These are phyloP conservation scores for Scrobipalpa costella DNA, from an alignment of 2,888 invertebrate species.

Conservation along the genomic window DNA sequence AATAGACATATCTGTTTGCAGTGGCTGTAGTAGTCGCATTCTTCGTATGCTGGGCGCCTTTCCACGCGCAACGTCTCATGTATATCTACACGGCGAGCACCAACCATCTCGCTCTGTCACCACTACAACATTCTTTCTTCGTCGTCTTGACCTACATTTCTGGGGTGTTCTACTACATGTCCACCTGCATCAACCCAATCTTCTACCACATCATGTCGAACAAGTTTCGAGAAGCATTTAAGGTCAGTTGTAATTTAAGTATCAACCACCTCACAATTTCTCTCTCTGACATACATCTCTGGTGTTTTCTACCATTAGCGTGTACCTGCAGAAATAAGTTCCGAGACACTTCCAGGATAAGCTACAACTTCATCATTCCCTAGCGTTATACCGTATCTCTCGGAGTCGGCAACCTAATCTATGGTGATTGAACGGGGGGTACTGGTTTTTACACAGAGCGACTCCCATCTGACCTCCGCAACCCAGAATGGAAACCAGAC, in stretches of 20 bases:
- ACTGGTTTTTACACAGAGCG: too few species aligned
- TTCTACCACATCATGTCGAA: conserved; percentile 97
- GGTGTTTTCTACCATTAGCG: too few species aligned
- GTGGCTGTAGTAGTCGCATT: conserved; percentile 95
- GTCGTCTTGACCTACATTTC: conserved; percentile 89
- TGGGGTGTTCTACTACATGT: conserved; percentile 94
- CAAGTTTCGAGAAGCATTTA: conserved; percentile 95
- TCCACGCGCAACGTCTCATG: conserved; percentile 94
- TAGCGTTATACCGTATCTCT: too few species aligned
- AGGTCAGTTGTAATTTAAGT: conserved; percentile 77
- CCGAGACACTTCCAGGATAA: too few species aligned
- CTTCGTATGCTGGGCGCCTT: conserved; percentile 95
- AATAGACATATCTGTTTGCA: conserved; percentile 52
- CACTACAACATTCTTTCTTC: conserved; percentile 81
- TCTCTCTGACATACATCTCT: too few species aligned
- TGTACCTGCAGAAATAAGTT: too few species aligned
- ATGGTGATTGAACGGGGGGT: too few species aligned
- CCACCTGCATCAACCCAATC: conserved; percentile 95
- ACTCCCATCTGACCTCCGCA: too few species aligned
- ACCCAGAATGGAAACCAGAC: too few species aligned
- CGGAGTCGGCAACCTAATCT: too few species aligned
- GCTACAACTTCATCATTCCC: too few species aligned
- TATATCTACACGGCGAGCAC: conserved; percentile 85
- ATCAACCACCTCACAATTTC: too few species aligned
- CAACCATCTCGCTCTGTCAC: conserved; percentile 62